Percentiles rank a stretch among this genome's conserved stretches.
These are phyloP conservation scores for Litoditis marina DNA, from an alignment of 2,888 invertebrate genomes.

Conservation along the genomic window DNA sequence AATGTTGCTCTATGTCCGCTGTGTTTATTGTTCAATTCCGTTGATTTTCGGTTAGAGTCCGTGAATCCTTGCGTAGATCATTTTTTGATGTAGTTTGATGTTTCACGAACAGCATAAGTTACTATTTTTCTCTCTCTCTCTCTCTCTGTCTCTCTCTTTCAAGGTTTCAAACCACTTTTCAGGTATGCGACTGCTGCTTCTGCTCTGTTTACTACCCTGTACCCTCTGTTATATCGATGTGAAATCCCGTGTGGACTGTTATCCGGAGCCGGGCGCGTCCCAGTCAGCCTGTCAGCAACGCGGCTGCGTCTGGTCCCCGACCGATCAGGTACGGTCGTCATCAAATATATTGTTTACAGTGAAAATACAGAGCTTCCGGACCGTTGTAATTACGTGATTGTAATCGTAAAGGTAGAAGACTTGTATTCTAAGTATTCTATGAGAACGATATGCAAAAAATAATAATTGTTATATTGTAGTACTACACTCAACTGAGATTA, in stretches of 20 bases:
- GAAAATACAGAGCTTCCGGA: too few species aligned
- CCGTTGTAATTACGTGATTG: background rate
- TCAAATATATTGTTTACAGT: conserved; percentile 1
- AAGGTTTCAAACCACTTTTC: background rate
- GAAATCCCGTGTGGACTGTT: conserved; percentile 46
- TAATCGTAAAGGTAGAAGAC: background rate
- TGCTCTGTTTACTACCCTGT: too few species aligned
- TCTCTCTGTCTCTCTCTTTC: conserved; percentile 1
- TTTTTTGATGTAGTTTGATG: too few species aligned
- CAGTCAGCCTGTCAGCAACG: conserved; percentile 21
- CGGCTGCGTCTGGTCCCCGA: conserved; percentile 29
- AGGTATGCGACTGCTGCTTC: background rate
- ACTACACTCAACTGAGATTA: too few species aligned
- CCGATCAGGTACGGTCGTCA: background rate
- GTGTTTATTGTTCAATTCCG: too few species aligned
- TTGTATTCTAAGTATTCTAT: background rate
- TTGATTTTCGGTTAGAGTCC: too few species aligned
- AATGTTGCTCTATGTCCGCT: too few species aligned
- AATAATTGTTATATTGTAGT: too few species aligned
- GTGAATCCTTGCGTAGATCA: too few species aligned
- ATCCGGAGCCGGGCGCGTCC: conserved; percentile 44
- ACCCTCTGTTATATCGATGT: background rate
- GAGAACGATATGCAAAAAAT: too few species aligned
- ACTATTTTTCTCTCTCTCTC: conserved; percentile 1
- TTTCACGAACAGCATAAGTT: too few species aligned